phyloP scores from a whole-genome alignment of 1,140 invertebrate species.

The Arion vulgaris region DNA sequence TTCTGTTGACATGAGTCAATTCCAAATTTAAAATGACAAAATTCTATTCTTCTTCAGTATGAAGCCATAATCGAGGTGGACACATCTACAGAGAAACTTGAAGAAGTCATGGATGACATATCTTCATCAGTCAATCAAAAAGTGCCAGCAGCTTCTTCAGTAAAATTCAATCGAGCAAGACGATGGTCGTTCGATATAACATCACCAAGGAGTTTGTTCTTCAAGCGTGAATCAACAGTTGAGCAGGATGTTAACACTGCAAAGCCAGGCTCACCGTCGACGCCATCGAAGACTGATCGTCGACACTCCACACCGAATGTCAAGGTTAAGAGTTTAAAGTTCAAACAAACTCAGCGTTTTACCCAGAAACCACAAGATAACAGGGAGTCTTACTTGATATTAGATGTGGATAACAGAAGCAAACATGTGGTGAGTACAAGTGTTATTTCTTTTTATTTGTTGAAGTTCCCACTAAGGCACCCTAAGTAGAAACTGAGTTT shows the following conservation, averaged over 20 bases:
- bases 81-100: neutral
- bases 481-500: too few relatives aligned
- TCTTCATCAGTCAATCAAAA: neutral
- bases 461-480: too few relatives aligned
- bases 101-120: neutral
- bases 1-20: too few relatives aligned
- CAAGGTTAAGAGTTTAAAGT: neutral
- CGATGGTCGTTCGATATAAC: neutral
- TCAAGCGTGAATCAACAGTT: neutral
- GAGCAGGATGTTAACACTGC: neutral
- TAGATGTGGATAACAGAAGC: neutral
- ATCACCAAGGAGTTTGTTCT: neutral
- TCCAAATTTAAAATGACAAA: too few relatives aligned
- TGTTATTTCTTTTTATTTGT: too few relatives aligned
- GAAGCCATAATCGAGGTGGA: neutral
- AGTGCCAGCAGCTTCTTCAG: neutral
- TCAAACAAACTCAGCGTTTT: neutral
- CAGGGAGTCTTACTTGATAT: neutral
- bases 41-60: neutral
- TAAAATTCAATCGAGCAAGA: neutral
- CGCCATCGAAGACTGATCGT: neutral
- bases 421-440: conserved; percentile 27
- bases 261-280: neutral
- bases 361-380: neutral
- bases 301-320: neutral